Conservation (phyloP, 2,888 invertebrate genomes). For the Hirtodrosophila duncani region DNA sequence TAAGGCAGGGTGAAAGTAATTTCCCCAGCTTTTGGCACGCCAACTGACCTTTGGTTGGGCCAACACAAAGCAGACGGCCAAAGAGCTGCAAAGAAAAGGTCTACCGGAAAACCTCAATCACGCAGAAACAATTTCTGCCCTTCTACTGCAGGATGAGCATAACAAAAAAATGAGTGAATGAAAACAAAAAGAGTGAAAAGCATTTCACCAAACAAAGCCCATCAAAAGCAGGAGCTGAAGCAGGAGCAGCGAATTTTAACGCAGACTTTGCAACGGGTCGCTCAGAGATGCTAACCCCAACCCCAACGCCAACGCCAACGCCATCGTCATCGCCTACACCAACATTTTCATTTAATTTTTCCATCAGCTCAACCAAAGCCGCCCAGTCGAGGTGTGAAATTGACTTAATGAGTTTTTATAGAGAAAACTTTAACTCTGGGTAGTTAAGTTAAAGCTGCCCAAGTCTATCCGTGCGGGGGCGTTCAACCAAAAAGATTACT, state of each 20-base stretch:
- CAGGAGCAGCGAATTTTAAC: not conserved
- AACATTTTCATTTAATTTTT: no score
- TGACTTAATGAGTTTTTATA: conserved; percentile 26
- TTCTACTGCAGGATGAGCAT: conserved; percentile 19
- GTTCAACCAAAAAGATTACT: conserved; percentile 26
- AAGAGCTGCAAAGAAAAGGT: conserved; percentile 37
- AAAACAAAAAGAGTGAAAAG: conserved; percentile 33
- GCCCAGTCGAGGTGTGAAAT: conserved; percentile 39
- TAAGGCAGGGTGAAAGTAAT: no score
- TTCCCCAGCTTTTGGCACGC: no score
- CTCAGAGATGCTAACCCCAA: not conserved
- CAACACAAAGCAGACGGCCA: conserved; percentile 18
- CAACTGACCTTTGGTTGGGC: conserved; percentile 9
- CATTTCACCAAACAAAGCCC: conserved; percentile 36
- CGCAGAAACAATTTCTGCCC: conserved; percentile 56
- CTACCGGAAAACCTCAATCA: conserved; percentile 64
- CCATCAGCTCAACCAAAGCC: not conserved
- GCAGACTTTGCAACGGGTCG: not conserved
- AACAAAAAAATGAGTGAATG: conserved; percentile 13
- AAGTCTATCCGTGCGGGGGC: conserved; percentile 16
- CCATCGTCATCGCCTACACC: conserved; percentile 7
- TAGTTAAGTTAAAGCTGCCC: conserved; percentile 22
- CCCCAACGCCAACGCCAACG: conserved; percentile 5
- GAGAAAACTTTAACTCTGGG: conserved; percentile 13
- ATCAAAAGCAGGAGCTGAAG: no score